A percentile compares a stretch with the other conserved stretches of the same genome.
These are phyloP conservation scores for Corella eumyota DNA, from an alignment of 23 tunicate genomes.

Conservation along the genomic window DNA sequence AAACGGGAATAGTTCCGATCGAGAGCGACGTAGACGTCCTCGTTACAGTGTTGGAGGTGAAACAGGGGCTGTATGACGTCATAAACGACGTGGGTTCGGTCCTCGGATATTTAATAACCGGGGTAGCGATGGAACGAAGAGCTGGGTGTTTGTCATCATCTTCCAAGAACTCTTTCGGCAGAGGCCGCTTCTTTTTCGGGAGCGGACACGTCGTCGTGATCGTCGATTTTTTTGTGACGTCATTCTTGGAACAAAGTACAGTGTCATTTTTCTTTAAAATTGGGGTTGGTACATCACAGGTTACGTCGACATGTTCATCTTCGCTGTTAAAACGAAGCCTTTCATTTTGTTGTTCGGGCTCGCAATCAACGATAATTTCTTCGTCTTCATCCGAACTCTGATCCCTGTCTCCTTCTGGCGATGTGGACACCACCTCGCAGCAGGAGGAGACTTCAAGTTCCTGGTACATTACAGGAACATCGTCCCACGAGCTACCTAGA, in stretches of 20 bases:
- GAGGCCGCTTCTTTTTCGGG: conserved; percentile 80
- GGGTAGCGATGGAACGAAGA: conserved; percentile 16
- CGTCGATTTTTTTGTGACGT: conserved; percentile 1
- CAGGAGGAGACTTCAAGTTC: conserved; percentile 46
- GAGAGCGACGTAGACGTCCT: background rate
- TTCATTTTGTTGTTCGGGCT: too few species aligned
- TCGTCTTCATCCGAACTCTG: too few species aligned
- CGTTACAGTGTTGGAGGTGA: background rate
- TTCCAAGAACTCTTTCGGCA: conserved; percentile 60
- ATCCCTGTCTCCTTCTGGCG: too few species aligned
- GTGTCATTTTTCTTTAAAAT: too few species aligned
- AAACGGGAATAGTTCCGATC: too few species aligned
- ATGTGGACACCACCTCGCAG: conserved; percentile 21
- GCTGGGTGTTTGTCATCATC: background rate
- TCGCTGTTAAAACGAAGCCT: too few species aligned
- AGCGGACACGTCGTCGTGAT: conserved; percentile 30
- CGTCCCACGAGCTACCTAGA: too few species aligned
- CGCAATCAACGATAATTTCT: too few species aligned
- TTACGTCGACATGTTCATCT: too few species aligned
- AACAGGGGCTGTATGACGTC: conserved; percentile 7
- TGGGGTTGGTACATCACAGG: too few species aligned
- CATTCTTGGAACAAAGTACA: background rate
- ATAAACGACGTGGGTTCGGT: conserved; percentile 29
- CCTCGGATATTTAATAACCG: conserved; percentile 17
- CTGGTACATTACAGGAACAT: conserved; percentile 21